These are phyloP conservation scores for Marasmarcha lunaedactyla DNA, from an alignment of 2,888 invertebrate genomes.

Conservation along the genomic window DNA sequence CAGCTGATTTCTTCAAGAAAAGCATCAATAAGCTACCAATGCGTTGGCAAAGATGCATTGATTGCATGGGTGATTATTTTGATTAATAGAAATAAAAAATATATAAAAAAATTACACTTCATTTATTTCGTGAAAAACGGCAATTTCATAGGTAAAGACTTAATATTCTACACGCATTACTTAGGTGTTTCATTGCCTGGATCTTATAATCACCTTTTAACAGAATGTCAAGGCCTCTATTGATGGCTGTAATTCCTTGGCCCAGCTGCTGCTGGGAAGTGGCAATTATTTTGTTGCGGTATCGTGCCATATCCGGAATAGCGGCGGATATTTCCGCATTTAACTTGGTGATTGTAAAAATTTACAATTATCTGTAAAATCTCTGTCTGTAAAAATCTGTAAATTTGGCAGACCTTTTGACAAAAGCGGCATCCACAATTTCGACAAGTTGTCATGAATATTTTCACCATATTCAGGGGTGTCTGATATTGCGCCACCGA, in stretches of 20 bases:
- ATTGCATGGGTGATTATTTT: too few relatives aligned
- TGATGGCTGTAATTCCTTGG: constrained; percentile 10
- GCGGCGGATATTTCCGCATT: constrained; percentile 4
- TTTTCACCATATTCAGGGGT: constrained; percentile 10
- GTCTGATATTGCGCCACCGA: constrained; percentile 8
- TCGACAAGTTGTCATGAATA: constrained; percentile 9
- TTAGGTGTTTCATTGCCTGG: constrained; percentile 10
- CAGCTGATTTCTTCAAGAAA: too few relatives aligned
- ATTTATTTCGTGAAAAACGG: too few relatives aligned
- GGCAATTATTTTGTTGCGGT: constrained; percentile 10
- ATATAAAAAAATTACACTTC: too few relatives aligned
- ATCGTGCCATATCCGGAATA: constrained; percentile 2
- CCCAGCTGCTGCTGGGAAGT: constrained; percentile 3
- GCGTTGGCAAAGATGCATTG: too few relatives aligned
- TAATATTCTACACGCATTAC: constrained; percentile 13
- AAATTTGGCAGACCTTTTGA: background rate
- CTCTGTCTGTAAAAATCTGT: background rate
- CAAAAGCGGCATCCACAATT: constrained; percentile 3
- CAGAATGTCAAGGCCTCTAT: constrained; percentile 9
- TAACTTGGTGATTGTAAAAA: constrained; percentile 2
- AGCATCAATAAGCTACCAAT: too few relatives aligned
- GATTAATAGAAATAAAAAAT: too few relatives aligned
- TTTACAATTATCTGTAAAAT: constrained; percentile 2
- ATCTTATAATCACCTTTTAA: constrained; percentile 10
- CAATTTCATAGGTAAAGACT: too few relatives aligned